Conservation (phyloP, 2,888 invertebrate species). For the Stegophylla sp. region DNA sequence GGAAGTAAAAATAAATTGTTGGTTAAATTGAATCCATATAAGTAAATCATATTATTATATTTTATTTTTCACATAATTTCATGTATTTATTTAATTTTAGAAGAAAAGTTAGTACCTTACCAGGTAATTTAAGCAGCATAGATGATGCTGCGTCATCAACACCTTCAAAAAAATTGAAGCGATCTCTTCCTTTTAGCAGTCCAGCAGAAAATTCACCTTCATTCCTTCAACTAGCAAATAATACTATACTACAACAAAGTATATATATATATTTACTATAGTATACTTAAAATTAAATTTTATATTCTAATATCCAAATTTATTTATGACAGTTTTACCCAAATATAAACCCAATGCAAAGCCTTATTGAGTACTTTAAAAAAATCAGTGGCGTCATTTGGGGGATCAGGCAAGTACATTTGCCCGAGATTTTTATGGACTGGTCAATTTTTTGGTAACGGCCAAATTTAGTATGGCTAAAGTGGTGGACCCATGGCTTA, state of each 20-base stretch:
- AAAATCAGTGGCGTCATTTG: too few relatives aligned
- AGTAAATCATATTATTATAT: conserved; percentile 9
- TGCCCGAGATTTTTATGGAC: too few relatives aligned
- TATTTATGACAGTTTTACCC: too few relatives aligned
- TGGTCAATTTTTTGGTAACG: too few relatives aligned
- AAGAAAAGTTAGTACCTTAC: conserved; percentile 14
- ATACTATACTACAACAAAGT: conserved; percentile 44
- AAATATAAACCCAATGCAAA: too few relatives aligned
- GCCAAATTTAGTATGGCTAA: too few relatives aligned
- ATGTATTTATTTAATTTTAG: conserved; percentile 5
- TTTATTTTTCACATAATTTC: neutral
- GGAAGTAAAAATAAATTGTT: conserved; percentile 28
- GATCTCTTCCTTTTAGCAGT: neutral
- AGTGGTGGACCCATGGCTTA: too few relatives aligned
- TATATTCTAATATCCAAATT: too few relatives aligned
- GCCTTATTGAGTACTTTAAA: too few relatives aligned
- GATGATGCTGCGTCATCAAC: neutral
- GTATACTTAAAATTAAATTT: too few relatives aligned
- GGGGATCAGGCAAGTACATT: too few relatives aligned
- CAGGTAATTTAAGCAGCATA: neutral
- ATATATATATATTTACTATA: conserved; percentile 12
- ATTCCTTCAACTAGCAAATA: conserved; percentile 35
- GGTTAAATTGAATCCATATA: conserved; percentile 32
- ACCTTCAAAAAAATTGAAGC: conserved; percentile 20
- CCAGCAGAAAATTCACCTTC: conserved; percentile 1